phyloP scores from a whole-genome alignment of 2,113 vertebrate species.

The Barbus barbus region DNA sequence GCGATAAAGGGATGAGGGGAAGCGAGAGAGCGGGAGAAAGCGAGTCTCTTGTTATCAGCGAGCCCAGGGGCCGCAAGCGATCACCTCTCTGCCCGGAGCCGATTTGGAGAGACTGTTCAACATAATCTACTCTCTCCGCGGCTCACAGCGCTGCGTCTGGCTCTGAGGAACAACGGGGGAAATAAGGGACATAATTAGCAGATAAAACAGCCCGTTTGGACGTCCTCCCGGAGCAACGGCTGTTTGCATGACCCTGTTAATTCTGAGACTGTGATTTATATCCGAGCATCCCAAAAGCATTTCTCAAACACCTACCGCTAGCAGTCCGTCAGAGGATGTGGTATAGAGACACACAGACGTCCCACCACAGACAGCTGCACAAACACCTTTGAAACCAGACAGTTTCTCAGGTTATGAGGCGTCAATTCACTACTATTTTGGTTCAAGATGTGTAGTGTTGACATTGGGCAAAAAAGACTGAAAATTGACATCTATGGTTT shows the following conservation, averaged over 20 bases:
- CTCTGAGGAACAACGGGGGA: slow-evolving; percentile 17
- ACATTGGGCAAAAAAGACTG: too few species aligned
- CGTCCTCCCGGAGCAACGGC: slow-evolving; percentile 2
- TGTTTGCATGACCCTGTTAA: slow-evolving; percentile 37
- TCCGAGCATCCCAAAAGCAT: neutral
- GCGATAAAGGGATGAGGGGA: slow-evolving; percentile 30
- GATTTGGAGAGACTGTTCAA: slow-evolving; percentile 44
- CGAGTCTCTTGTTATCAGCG: slow-evolving; percentile 17
- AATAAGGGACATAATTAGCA: slow-evolving; percentile 36
- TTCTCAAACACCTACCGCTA: neutral
- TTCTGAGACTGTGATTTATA: slow-evolving; percentile 22
- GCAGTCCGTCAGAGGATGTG: slow-evolving; percentile 12
- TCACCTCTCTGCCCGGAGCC: slow-evolving; percentile 42
- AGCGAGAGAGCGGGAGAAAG: slow-evolving; percentile 1
- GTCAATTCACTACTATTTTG: too few species aligned
- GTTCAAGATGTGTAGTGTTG: too few species aligned
- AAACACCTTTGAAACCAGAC: too few species aligned
- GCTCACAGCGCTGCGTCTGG: neutral
- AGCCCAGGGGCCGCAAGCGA: slow-evolving; percentile 30
- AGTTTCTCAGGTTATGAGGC: too few species aligned
- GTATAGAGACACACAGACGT: slow-evolving; percentile 5
- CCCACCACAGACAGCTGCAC: too few species aligned
- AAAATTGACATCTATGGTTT: too few species aligned
- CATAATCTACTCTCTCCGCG: slow-evolving; percentile 41
- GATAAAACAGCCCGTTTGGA: slow-evolving; percentile 35